Percentiles rank a stretch among this genome's conserved stretches.
phyloP scores from a whole-genome alignment of 2,113 vertebrate genomes.

The Pteruthius melanotis region DNA sequence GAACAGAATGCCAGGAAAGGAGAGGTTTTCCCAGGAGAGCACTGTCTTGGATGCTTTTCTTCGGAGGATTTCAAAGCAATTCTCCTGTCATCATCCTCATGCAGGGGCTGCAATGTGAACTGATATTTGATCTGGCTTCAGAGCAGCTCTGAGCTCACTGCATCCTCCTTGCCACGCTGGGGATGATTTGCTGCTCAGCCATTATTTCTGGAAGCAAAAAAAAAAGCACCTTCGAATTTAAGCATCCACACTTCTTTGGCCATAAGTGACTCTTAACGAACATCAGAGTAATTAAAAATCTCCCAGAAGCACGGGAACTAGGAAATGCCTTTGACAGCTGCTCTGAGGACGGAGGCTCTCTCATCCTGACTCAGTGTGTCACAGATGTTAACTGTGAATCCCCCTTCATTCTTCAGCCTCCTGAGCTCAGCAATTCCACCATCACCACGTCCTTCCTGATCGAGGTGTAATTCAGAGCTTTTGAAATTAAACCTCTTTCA shows the following conservation, averaged over 20 bases:
- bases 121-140: constrained; percentile 48
- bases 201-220: background rate
- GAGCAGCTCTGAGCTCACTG: background rate
- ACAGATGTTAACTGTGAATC: constrained; percentile 16
- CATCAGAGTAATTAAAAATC: constrained; percentile 53
- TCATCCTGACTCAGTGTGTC: constrained; percentile 34
- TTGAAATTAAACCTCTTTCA: constrained; percentile 56
- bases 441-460: background rate
- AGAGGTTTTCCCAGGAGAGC: background rate
- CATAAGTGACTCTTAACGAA: background rate
- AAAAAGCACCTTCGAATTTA: background rate
- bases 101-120: background rate
- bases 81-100: background rate
- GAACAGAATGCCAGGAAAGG: background rate
- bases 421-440: constrained; percentile 60
- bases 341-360: background rate
- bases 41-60: background rate
- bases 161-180: background rate
- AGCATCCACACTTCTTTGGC: background rate
- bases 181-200: background rate
- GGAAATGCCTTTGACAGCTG: constrained; percentile 42
- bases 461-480: constrained; percentile 22
- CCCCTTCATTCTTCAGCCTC: constrained; percentile 37
- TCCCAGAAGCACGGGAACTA: background rate
- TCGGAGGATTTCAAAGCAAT: background rate